These are phyloP conservation scores for Archips crataeganus DNA, from an alignment of 2,888 invertebrate species.

Conservation along the genomic window DNA sequence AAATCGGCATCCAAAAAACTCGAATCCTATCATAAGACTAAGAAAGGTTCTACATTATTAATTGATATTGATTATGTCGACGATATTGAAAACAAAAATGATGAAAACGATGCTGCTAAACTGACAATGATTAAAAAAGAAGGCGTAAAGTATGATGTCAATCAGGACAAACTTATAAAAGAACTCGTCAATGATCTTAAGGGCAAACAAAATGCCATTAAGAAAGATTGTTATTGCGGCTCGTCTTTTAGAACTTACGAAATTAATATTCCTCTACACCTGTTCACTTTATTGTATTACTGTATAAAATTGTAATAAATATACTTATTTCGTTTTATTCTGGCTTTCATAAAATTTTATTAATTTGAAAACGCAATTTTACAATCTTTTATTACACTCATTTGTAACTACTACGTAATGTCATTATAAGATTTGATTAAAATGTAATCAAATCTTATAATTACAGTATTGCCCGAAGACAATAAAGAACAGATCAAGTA, in stretches of 20 bases:
- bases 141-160: conserved; percentile 22
- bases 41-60: background rate
- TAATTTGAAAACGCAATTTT: background rate
- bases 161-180: conserved; percentile 32
- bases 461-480: too few relatives aligned
- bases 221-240: conserved; percentile 35
- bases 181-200: conserved; percentile 36
- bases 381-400: too few relatives aligned
- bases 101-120: background rate
- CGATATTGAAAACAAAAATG: background rate
- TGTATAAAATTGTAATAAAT: conserved; percentile 1
- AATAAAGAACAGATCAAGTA: too few relatives aligned
- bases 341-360: background rate
- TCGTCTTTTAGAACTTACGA: conserved; percentile 14
- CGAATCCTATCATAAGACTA: background rate
- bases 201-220: conserved; percentile 12
- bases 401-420: background rate
- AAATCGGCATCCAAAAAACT: conserved; percentile 10
- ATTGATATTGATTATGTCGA: background rate
- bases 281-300: conserved; percentile 17
- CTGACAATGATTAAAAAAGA: background rate
- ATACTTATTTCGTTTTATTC: background rate
- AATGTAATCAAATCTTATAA: background rate
- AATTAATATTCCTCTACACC: conserved; percentile 16
- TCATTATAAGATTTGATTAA: background rate